phyloP scores from a whole-genome alignment of 1,140 invertebrate genomes.

The Phymastichus coffea region DNA sequence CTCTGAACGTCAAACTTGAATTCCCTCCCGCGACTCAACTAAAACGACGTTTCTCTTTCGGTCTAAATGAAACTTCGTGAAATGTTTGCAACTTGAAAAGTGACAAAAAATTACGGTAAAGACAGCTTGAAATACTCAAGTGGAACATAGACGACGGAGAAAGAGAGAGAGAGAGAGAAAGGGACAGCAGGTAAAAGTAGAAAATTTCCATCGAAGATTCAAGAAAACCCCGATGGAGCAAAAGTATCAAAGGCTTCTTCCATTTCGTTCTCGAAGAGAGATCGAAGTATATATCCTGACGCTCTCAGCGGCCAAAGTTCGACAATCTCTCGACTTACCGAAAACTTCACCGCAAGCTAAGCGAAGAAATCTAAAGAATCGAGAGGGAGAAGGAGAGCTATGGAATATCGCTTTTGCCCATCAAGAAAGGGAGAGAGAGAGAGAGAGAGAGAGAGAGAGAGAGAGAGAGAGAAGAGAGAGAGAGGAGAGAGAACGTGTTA shows the following conservation, averaged over 20 bases:
- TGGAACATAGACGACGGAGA: too few species aligned
- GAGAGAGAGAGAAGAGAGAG: not conserved
- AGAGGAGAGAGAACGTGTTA: conserved; percentile 21
- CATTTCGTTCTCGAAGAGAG: too few species aligned
- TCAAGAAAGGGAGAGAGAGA: not conserved
- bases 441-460: not conserved
- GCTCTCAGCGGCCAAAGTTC: conserved; percentile 13
- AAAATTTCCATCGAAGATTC: too few species aligned
- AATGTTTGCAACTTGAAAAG: too few species aligned
- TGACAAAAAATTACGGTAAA: too few species aligned
- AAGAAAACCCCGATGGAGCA: too few species aligned
- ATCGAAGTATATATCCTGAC: not conserved
- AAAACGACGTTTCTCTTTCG: not conserved
- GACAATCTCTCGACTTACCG: conserved; percentile 27
- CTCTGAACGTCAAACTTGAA: too few species aligned
- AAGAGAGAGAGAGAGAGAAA: too few species aligned
- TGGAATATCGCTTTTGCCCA: not conserved
- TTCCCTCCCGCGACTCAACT: not conserved
- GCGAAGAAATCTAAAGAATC: conserved; percentile 6
- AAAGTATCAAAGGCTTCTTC: too few species aligned
- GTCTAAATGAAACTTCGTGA: too few species aligned
- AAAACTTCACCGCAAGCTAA: conserved; percentile 20
- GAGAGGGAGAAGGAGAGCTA: not conserved
- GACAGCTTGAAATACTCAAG: too few species aligned
- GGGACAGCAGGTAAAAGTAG: too few species aligned